These are phyloP conservation scores for Drosophila maculinotata DNA, from an alignment of 2,888 invertebrate species.

Conservation along the genomic window DNA sequence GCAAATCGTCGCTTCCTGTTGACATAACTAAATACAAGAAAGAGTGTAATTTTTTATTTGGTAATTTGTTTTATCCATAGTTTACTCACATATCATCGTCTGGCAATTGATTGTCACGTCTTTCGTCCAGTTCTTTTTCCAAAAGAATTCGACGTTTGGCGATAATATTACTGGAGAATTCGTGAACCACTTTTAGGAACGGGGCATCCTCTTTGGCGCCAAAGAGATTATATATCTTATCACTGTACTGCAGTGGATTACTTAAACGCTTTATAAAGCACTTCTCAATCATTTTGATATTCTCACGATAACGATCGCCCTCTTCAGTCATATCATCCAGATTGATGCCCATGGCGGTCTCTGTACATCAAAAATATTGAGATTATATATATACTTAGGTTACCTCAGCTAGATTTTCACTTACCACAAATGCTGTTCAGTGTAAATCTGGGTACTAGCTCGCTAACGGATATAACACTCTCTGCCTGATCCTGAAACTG, in stretches of 20 bases:
- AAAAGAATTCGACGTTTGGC: conserved; percentile 68
- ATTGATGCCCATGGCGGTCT: conserved; percentile 80
- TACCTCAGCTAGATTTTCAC: not conserved
- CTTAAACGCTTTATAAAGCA: conserved; percentile 63
- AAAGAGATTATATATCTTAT: conserved; percentile 54
- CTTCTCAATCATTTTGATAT: conserved; percentile 69
- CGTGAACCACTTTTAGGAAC: conserved; percentile 63
- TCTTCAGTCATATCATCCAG: conserved; percentile 71
- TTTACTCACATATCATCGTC: conserved; percentile 60
- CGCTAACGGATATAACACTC: conserved; percentile 53
- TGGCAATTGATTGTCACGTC: conserved; percentile 17
- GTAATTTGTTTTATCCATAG: not conserved
- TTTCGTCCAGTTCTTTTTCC: conserved; percentile 37
- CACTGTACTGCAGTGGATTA: conserved; percentile 67
- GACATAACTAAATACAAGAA: conserved; percentile 29
- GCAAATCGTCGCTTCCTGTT: conserved; percentile 70
- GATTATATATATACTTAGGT: not conserved
- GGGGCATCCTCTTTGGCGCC: conserved; percentile 44
- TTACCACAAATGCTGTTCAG: conserved; percentile 79
- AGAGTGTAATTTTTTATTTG: not conserved
- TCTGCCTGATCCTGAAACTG: conserved; percentile 50
- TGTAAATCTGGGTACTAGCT: conserved; percentile 73
- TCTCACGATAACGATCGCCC: conserved; percentile 72
- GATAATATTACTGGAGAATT: conserved; percentile 78
- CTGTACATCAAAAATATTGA: conserved; percentile 29